Percentiles rank a stretch among this genome's conserved stretches.
These are phyloP conservation scores for Tryphoninae sp. DNA, from an alignment of 2,888 invertebrate genomes.

Conservation along the genomic window DNA sequence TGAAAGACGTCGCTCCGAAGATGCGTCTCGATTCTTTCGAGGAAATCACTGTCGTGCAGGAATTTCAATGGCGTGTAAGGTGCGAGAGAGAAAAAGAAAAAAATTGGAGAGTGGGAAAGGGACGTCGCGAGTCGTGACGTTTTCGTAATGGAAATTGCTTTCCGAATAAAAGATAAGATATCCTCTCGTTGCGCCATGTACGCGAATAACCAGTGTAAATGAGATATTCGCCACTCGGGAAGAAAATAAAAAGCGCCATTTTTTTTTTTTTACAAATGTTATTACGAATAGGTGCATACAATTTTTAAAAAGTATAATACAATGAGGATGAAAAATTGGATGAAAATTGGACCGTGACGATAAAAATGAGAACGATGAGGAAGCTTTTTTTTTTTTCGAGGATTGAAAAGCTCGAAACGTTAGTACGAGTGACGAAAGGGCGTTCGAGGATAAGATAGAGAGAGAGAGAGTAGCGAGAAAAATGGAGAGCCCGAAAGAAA, in stretches of 20 bases:
- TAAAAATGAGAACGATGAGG: not conserved
- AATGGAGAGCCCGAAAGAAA: constrained; percentile 18
- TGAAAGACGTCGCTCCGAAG: constrained; percentile 37
- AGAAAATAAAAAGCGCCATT: too few relatives aligned
- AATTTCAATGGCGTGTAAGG: constrained; percentile 26
- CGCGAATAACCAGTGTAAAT: constrained; percentile 25
- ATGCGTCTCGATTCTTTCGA: constrained; percentile 43
- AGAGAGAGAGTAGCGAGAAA: constrained; percentile 47
- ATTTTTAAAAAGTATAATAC: too few relatives aligned
- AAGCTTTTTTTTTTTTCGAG: not conserved
- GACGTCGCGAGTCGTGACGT: constrained; percentile 7
- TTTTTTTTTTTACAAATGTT: too few relatives aligned
- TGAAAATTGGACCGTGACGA: not conserved
- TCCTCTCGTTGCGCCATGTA: constrained; percentile 50
- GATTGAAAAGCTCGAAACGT: not conserved
- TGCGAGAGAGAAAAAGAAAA: not conserved
- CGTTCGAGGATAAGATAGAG: not conserved
- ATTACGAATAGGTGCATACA: too few relatives aligned
- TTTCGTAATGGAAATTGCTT: constrained; percentile 52
- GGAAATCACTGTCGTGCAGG: constrained; percentile 47
- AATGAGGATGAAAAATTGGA: not conserved
- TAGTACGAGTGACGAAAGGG: constrained; percentile 1
- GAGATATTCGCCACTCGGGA: not conserved
- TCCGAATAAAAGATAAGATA: constrained; percentile 48
- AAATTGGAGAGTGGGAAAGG: not conserved